Conservation (phyloP, 2,888 invertebrate species). For the Parasteatoda lunata region DNA sequence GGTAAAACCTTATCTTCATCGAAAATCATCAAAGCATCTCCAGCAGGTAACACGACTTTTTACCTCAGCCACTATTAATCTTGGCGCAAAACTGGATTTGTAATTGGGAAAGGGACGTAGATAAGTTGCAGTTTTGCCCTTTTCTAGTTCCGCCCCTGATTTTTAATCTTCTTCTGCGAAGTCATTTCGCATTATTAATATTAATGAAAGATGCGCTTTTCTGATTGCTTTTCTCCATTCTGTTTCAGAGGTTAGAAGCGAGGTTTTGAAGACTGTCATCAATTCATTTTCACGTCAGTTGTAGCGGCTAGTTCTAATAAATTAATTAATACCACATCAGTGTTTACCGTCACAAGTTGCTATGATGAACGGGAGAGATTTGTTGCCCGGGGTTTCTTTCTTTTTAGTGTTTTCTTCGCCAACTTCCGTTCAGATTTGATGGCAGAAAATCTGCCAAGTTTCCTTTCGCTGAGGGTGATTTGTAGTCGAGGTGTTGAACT, state of each 20-base stretch:
- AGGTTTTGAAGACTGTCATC: slow-evolving; percentile 59
- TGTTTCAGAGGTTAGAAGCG: slow-evolving; percentile 44
- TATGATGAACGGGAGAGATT: slow-evolving; percentile 11
- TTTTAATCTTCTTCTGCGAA: slow-evolving; percentile 52
- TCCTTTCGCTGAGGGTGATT: not conserved
- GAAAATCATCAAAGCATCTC: slow-evolving; percentile 50
- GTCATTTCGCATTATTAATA: slow-evolving; percentile 67
- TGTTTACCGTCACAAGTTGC: slow-evolving; percentile 41
- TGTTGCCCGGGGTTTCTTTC: not conserved
- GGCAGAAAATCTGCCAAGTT: not conserved
- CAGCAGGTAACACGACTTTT: slow-evolving; percentile 65
- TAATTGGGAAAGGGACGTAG: slow-evolving; percentile 62
- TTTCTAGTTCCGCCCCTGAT: not conserved
- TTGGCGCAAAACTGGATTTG: slow-evolving; percentile 62
- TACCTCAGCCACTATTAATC: slow-evolving; percentile 60
- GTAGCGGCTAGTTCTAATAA: slow-evolving; percentile 49
- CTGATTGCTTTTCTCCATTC: not conserved
- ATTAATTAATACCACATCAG: slow-evolving; percentile 62
- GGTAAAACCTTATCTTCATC: slow-evolving; percentile 55
- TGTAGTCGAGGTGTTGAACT: not conserved
- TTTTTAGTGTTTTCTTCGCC: not conserved
- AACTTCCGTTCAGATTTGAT: not conserved
- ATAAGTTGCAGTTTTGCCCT: slow-evolving; percentile 55
- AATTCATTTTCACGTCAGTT: slow-evolving; percentile 66
- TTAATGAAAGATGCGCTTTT: slow-evolving; percentile 51